Conservation (phyloP, 35 echinoderm and acorn worm species). For the Diadema setosum region DNA sequence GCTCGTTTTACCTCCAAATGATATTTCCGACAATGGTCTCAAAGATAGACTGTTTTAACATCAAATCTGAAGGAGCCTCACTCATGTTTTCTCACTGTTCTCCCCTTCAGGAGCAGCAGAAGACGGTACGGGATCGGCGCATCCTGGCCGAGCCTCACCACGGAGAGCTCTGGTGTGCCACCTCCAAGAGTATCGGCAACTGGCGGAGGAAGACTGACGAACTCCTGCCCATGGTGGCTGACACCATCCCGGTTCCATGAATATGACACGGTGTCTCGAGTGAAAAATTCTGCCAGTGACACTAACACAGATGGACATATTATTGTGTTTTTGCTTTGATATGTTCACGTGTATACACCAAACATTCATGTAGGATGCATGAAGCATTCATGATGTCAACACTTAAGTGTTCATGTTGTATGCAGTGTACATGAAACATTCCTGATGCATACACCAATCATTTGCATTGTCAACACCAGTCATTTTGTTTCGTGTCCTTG, state of each 20-base stretch:
- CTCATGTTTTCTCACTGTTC: neutral
- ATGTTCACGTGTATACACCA: neutral
- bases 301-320: neutral
- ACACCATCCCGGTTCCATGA: neutral
- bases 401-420: too few relatives aligned
- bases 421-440: too few relatives aligned
- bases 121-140: conserved; percentile 60
- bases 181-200: conserved; percentile 92
- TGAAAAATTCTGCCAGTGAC: neutral
- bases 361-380: too few relatives aligned
- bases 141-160: conserved; percentile 83
- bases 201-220: conserved; percentile 93
- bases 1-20: too few relatives aligned
- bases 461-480: too few relatives aligned
- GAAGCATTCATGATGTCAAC: too few relatives aligned
- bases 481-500: too few relatives aligned
- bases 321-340: neutral
- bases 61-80: too few relatives aligned
- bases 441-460: too few relatives aligned
- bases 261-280: neutral
- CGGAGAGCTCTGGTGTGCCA: conserved; percentile 76
- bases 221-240: conserved; percentile 79
- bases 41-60: too few relatives aligned
- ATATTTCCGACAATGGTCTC: too few relatives aligned
- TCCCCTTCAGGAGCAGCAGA: conserved; percentile 84